A percentile compares a stretch with the other conserved stretches of the same genome.
phyloP scores from a whole-genome alignment of 2,888 invertebrate species.

The Limenitis camilla region DNA sequence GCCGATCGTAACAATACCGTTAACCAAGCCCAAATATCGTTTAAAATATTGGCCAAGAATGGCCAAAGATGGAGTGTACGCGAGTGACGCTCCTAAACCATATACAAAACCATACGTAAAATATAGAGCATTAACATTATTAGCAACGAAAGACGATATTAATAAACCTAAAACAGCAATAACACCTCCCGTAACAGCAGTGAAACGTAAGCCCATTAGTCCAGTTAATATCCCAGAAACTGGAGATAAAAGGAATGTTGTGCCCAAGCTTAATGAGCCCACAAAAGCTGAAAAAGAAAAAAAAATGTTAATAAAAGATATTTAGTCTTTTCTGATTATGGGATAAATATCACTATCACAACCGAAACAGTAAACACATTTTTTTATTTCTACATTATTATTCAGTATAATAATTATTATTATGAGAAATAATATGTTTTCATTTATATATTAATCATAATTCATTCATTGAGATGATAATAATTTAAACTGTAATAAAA shows the following conservation, averaged over 20 bases:
- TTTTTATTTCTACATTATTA: too few species aligned
- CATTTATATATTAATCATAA: too few species aligned
- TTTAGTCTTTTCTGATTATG: too few species aligned
- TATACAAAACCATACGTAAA: constrained; percentile 92
- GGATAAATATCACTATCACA: too few species aligned
- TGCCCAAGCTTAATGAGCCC: constrained; percentile 90
- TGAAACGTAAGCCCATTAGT: constrained; percentile 86
- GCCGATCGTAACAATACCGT: constrained; percentile 92
- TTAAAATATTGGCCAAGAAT: constrained; percentile 95
- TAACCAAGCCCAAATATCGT: constrained; percentile 87
- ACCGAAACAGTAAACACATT: too few species aligned
- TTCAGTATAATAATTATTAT: too few species aligned
- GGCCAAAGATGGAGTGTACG: constrained; percentile 93
- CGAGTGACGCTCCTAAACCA: constrained; percentile 90
- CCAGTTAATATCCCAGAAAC: constrained; percentile 91
- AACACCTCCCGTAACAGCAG: constrained; percentile 87
- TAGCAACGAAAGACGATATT: constrained; percentile 82
- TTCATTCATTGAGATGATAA: too few species aligned
- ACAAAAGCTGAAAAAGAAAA: constrained; percentile 86
- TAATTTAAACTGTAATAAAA: too few species aligned
- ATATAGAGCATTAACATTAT: constrained; percentile 82
- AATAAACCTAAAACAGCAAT: constrained; percentile 86
- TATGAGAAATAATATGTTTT: too few species aligned
- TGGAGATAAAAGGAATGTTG: constrained; percentile 91
- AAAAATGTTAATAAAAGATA: not conserved